Base-by-base conservation (phyloP, 2,888 invertebrate genomes). In the Rhingia rostrata region DNA sequence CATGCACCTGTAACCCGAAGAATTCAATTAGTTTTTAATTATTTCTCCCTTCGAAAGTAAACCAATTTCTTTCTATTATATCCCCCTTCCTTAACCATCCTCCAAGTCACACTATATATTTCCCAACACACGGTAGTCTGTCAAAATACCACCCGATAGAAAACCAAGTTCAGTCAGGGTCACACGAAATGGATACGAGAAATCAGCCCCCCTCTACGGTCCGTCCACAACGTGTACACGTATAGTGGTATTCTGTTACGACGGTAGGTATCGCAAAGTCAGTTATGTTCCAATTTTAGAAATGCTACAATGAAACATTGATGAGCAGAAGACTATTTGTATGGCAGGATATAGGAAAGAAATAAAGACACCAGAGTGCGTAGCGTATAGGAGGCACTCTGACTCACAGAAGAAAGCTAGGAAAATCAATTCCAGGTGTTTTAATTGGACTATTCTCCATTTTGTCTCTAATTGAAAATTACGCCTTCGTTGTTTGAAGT, bases 371-470 rank as follows among this genome's bases (percentile, higher is more conserved):
- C 37, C 41, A 32, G 72, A 82, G 64, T 53, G 70, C 53, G 63
- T 63, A 54, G 41, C 64, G 37, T 64, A 10, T 45, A 35, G 41
- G 51, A 14, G 5, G 7, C n/a, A 30, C 32, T n/a, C 22, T 22
- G 22, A 22, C 22, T 35, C 37, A 63, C 22, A 30, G 35, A 39
- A 73, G 66, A 61, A 35, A 67, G 53, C 37, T 41, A 45, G 56
- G 54, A 82, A 63, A 83, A 79, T 70, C 74, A 74, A 83, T 84
- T 83, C 41, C 83, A 83, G 73, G 73, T 79, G 79, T 79, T 74
- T 79, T 70, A 74, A 74, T 84, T 74, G 64, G 47, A 79, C 58
- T 58, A 64, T 51, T 51, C 7, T 47, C 32, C 35, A 32, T 54
- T 63, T 37, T 58, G 33, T n/a, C 14, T 72, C 43, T 79, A 79